Evolutionary conservation across 2,797 vertebrate species (phyloP), one percentile per base, ranked within the genome.

Genomic region (Champsocephalus esox): DNA sequence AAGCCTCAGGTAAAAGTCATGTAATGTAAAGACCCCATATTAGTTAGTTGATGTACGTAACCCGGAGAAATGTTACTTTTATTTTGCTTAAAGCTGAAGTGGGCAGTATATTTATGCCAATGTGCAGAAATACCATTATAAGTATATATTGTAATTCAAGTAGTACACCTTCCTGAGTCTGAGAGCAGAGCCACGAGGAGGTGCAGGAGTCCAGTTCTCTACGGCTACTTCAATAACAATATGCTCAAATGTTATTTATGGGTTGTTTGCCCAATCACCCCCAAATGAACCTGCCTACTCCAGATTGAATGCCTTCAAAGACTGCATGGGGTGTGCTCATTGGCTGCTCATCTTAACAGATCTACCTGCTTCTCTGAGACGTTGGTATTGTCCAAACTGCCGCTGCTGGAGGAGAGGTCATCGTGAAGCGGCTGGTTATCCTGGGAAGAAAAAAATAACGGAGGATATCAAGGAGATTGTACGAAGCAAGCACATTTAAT

Each of bases 331-430:
- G 2, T 10, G 5, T 16, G 58, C 49, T 21, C 11, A 12, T n/a
- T 34, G 2, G 7, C 9, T 12, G 44, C 55, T n/a, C 5, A 11
- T 10, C 24, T 34, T 9, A 28, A 9, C 9, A 54, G n/a, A 62
- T 2, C 0, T 38, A 90, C 87, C 89, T 89, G 85, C 51, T 87
- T 85, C 32, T 86, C 82, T 5, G 85, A 51, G 1, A 58, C 4
- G 49, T 80, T 84, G 74, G 69, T 87, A 4, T 69, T 66, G 44
- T 85, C 84, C 4, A 83, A 62, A 44, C 75, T 89, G 11, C 79
- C 86, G 6, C 41, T 38, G 43, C 84, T 87, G 51, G 85, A 73
- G 34, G 87, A 80, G 5, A 79, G 60, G 17, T 89, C 78, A 1
- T 16, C 16, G 64, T 72, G 58, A 1, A 76, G 61, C 49, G 59